Evolutionary conservation across 2,113 vertebrate species (phyloP).

Genomic region (Solea senegalensis): DNA sequence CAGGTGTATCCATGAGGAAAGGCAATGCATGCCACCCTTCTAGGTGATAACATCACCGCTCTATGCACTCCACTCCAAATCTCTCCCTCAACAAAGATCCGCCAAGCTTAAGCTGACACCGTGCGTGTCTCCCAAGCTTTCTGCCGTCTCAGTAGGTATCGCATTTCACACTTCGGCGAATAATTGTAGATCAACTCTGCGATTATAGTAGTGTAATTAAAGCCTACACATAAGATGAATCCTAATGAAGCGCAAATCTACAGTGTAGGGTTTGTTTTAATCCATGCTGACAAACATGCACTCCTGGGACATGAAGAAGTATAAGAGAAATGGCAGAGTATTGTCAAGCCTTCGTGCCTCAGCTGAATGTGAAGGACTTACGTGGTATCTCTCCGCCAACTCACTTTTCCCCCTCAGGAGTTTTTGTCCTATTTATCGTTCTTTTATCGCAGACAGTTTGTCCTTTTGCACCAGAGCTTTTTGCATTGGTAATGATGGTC

Average conservation of each 20-base stretch:
- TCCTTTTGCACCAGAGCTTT: conserved; percentile 69
- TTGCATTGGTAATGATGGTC: conserved; percentile 66
- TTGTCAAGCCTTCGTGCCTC: conserved; percentile 59
- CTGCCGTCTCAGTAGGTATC: conserved; percentile 58
- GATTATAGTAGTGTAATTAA: conserved; percentile 76
- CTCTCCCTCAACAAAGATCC: conserved; percentile 47
- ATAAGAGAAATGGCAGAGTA: conserved; percentile 32
- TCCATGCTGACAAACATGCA: conserved; percentile 17
- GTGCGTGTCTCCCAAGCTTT: conserved; percentile 43
- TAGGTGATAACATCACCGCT: conserved; percentile 70
- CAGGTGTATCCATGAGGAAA: conserved; percentile 80
- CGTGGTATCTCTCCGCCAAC: conserved; percentile 21
- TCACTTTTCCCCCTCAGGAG: conserved; percentile 51
- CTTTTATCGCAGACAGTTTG: conserved; percentile 67
- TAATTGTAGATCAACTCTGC: conserved; percentile 74
- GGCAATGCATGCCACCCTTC: conserved; percentile 53
- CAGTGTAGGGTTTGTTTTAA: conserved; percentile 19
- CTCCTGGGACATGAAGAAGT: conserved; percentile 38
- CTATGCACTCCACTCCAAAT: conserved; percentile 49
- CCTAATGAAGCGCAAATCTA: conserved; percentile 57
- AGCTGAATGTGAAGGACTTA: conserved; percentile 48
- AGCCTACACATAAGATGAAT: conserved; percentile 65
- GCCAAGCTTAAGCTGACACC: conserved; percentile 44
- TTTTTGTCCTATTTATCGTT: conserved; percentile 74
- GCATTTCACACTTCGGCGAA: conserved; percentile 66